phyloP scores from a whole-genome alignment of 2,113 vertebrate species.

The Thamnophis sirtalis region DNA sequence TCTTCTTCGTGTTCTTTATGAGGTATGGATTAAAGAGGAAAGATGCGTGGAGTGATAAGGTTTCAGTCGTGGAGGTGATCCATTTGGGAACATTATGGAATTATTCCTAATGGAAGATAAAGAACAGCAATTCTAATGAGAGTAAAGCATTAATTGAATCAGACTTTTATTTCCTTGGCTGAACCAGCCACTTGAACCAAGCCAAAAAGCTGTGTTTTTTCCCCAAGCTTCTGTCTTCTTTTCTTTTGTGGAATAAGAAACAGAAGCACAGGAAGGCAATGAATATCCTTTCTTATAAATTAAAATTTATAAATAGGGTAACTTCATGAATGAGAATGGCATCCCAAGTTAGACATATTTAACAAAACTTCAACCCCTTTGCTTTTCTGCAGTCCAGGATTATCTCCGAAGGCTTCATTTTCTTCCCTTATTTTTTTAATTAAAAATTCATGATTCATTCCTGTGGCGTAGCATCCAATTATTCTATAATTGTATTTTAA shows the following conservation, averaged over 20 bases:
- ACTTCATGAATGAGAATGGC: neutral
- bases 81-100: slow-evolving; percentile 14
- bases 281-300: neutral
- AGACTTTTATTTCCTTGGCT: neutral
- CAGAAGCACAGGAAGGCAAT: neutral
- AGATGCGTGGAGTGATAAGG: slow-evolving; percentile 18
- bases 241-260: neutral
- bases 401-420: neutral
- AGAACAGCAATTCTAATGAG: neutral
- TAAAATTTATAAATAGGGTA: neutral
- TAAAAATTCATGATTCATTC: neutral
- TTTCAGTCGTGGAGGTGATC: slow-evolving; percentile 26
- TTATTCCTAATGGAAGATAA: slow-evolving; percentile 32
- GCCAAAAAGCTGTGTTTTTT: neutral
- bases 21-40: slow-evolving; percentile 6
- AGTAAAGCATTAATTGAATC: neutral
- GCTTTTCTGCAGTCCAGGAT: neutral
- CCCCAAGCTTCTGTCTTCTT: neutral
- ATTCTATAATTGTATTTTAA: neutral
- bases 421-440: neutral
- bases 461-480: neutral
- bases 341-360: neutral
- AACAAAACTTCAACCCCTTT: neutral
- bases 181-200: neutral
- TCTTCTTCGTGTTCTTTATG: neutral